These are phyloP conservation scores for Argyra leucocephala DNA, from an alignment of 2,888 invertebrate species.

Conservation along the genomic window DNA sequence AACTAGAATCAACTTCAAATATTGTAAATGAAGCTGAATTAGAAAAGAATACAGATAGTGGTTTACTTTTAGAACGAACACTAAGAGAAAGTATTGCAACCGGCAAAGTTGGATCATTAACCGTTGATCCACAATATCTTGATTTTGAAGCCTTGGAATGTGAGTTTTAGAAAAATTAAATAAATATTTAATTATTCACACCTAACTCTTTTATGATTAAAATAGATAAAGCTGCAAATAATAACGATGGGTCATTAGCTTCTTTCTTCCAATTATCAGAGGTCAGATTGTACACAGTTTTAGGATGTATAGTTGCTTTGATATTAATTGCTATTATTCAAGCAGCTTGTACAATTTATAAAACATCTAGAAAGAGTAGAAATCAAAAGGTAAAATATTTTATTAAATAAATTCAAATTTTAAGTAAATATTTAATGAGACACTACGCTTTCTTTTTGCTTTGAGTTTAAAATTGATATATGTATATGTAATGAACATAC, in stretches of 20 bases:
- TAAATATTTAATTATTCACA: background rate
- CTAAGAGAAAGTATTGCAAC: conserved; percentile 60
- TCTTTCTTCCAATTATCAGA: conserved; percentile 58
- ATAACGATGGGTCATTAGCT: conserved; percentile 36
- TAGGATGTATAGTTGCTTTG: conserved; percentile 71
- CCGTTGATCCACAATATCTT: conserved; percentile 71
- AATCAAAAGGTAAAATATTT: conserved; percentile 66
- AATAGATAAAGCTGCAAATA: conserved; percentile 31
- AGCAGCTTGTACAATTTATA: conserved; percentile 72
- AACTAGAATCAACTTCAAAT: conserved; percentile 25
- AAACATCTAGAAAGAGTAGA: conserved; percentile 51
- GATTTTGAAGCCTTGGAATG: conserved; percentile 62
- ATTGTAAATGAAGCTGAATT: conserved; percentile 26
- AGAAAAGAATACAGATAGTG: conserved; percentile 24
- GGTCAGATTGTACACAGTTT: conserved; percentile 69
- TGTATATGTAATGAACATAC: too few relatives aligned
- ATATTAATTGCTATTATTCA: conserved; percentile 71
- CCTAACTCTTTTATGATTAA: conserved; percentile 10
- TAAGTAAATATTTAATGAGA: too few relatives aligned
- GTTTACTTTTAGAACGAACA: conserved; percentile 47
- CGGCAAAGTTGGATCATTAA: conserved; percentile 68
- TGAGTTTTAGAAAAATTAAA: conserved; percentile 44
- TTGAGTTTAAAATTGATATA: too few relatives aligned
- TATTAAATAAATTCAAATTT: too few relatives aligned
- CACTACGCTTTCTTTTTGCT: too few relatives aligned